These are phyloP conservation scores for Lagodon rhomboides DNA, from an alignment of 2,797 vertebrate species.

Conservation along the genomic window DNA sequence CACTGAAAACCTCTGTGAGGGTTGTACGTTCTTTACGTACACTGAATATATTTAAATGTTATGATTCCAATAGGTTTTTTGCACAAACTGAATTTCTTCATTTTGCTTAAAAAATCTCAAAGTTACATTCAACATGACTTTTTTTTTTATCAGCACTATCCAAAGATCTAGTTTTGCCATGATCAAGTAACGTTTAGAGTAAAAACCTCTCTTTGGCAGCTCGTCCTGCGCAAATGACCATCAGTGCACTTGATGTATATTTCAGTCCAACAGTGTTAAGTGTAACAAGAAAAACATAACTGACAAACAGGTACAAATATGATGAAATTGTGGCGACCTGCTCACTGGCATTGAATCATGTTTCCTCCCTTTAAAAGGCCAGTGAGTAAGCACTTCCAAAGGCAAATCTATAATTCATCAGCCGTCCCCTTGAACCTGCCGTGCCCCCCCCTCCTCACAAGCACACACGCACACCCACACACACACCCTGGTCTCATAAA, in stretches of 20 bases:
- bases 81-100: not conserved
- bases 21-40: not conserved
- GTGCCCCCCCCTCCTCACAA: constrained; percentile 28
- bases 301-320: constrained; percentile 71
- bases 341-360: constrained; percentile 70
- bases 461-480: not conserved
- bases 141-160: not conserved
- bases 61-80: too few relatives aligned
- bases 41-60: not conserved
- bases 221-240: constrained; percentile 7
- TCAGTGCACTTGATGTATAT: constrained; percentile 5
- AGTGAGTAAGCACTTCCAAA: constrained; percentile 84
- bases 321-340: constrained; percentile 69
- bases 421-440: constrained; percentile 81
- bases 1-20: not conserved
- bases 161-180: constrained; percentile 2
- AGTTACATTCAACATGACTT: not conserved
- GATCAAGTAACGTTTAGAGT: not conserved
- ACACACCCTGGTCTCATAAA: constrained; percentile 77
- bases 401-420: constrained; percentile 86
- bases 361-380: constrained; percentile 74
- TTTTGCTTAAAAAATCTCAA: not conserved
- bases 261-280: constrained; percentile 48
- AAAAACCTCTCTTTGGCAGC: not conserved
- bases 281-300: constrained; percentile 55